phyloP scores from a whole-genome alignment of 2,888 invertebrate genomes.

The Megastigmus dorsalis region DNA sequence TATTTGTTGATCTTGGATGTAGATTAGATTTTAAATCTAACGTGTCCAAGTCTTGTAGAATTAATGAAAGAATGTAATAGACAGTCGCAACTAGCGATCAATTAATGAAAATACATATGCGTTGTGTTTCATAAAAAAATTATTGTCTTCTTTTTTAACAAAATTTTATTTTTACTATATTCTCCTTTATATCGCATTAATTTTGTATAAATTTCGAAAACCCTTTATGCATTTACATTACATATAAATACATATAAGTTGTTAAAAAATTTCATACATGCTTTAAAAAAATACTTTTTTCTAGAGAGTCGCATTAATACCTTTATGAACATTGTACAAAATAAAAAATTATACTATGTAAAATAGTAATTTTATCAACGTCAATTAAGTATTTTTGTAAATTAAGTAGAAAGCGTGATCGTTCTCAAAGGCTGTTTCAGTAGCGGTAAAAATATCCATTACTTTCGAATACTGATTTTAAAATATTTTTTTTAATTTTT shows the following conservation, averaged over 20 bases:
- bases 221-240: conserved; percentile 16
- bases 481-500: no score
- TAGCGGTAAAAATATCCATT: neutral
- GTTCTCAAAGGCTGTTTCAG: neutral
- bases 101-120: conserved; percentile 55
- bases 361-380: neutral
- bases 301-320: conserved; percentile 18
- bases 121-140: conserved; percentile 56
- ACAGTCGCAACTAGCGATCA: conserved; percentile 43
- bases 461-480: conserved; percentile 8
- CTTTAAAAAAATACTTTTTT: conserved; percentile 31
- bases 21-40: conserved; percentile 52
- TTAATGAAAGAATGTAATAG: conserved; percentile 55
- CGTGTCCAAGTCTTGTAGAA: conserved; percentile 53
- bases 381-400: conserved; percentile 2
- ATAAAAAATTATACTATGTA: conserved; percentile 19
- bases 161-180: conserved; percentile 24
- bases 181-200: neutral
- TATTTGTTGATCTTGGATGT: conserved; percentile 55
- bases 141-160: conserved; percentile 35
- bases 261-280: conserved; percentile 16
- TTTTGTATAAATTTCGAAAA: conserved; percentile 31
- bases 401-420: neutral
- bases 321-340: conserved; percentile 1
- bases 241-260: conserved; percentile 21